Conservation (phyloP, 53 echinoderm and acorn worm species). For the Mesocentrotus franciscanus region DNA sequence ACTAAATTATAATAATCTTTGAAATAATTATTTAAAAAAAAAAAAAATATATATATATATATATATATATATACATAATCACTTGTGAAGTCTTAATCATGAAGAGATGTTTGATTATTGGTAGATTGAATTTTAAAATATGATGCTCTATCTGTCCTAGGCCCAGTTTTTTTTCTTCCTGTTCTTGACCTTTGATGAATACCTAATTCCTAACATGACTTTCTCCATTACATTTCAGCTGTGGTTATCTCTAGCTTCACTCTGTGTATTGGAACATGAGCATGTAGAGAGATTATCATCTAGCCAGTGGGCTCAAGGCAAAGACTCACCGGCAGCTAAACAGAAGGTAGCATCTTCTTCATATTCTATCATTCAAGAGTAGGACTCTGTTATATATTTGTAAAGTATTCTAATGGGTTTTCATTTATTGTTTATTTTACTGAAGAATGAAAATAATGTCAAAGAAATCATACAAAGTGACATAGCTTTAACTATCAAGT, state of each 20-base stretch:
- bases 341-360: conserved; percentile 76
- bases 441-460: background rate
- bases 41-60: too few species aligned
- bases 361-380: background rate
- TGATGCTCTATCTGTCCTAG: too few species aligned
- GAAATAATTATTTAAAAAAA: too few species aligned
- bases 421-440: background rate
- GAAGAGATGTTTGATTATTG: too few species aligned
- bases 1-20: too few species aligned
- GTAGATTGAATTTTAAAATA: too few species aligned
- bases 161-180: background rate
- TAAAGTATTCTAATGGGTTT: background rate
- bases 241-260: conserved; percentile 92
- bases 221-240: conserved; percentile 66
- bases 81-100: too few species aligned
- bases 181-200: background rate
- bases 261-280: conserved; percentile 94
- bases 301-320: conserved; percentile 83
- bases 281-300: conserved; percentile 96
- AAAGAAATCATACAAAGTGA: background rate
- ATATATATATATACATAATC: too few species aligned
- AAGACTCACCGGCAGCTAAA: conserved; percentile 84
- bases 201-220: background rate
- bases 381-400: background rate
- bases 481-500: background rate